Evolutionary conservation across 2,797 vertebrate species (phyloP), one percentile per base, ranked within the genome.

Genomic region (Eulemur albifrons): DNA sequence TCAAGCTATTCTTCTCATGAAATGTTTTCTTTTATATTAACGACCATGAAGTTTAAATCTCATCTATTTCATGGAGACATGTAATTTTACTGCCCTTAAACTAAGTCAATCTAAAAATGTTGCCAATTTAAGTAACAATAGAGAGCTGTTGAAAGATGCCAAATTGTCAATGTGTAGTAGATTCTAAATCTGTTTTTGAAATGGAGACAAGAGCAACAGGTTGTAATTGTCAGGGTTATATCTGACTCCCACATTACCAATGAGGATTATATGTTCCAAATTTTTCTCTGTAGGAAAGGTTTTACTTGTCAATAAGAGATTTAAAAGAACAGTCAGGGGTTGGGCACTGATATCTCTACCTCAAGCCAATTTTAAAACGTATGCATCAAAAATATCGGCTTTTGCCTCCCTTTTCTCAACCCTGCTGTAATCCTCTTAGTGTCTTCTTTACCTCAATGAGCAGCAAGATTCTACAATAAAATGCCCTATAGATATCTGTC

Each of bases 401-500:
- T 98, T 96, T 98, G 97, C 95, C 77, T 93, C 38, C 83, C 48
- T 83, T 92, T 75, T n/a, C 27, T 89, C 92, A 93, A 23, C 21
- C 40, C 88, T 45, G 80, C 61, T 48, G 70, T 98, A 98, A 99
- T 98, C 98, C 98, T 98, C 97, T 99, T 99, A 98, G 96, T 40
- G 52, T 93, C 95, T 97, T 97, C 96, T 97, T 93, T 96, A 98
- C 94, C 77, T 97, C 97, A 83, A 82, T 95, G 97, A 97, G 93
- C 97, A 95, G 83, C 17, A 95, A 93, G 94, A 81, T 79, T 96
- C 97, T 90, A 96, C 97, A 97, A 91, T 88, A 95, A 84, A 98
- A 96, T 97, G 96, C 63, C 54, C 52, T 35, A 21, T 52, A 90
- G 92, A 40, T 88, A 93, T 38, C 93, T 87, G 50, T 70, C 82